phyloP scores from a whole-genome alignment of 2,888 invertebrate species.

The Exocentrus adspersus region DNA sequence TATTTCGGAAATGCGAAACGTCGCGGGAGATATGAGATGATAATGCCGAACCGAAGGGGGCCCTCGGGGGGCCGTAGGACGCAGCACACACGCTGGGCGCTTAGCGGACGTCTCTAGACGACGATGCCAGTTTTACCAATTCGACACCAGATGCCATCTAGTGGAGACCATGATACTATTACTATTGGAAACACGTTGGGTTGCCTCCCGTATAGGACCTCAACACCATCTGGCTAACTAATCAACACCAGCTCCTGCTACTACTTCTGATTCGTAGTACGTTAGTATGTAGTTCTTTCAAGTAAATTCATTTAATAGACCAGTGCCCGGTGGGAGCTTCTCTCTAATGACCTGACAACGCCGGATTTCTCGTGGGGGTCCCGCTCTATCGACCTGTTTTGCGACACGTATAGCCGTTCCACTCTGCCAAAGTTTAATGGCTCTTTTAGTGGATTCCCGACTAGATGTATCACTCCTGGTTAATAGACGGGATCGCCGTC shows the following conservation, averaged over 20 bases:
- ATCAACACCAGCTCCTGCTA: no score
- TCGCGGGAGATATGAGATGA: not conserved
- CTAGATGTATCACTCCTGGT: not conserved
- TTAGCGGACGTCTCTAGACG: not conserved
- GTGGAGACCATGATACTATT: no score
- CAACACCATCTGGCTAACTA: no score
- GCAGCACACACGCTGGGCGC: not conserved
- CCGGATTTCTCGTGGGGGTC: not conserved
- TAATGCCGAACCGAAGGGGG: not conserved
- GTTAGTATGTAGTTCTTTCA: no score
- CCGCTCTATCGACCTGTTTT: conserved; percentile 13
- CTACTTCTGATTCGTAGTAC: no score
- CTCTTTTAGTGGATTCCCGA: not conserved
- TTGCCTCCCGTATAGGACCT: no score
- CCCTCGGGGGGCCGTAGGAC: not conserved
- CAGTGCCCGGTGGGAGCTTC: no score
- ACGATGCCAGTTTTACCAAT: not conserved
- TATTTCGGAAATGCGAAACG: not conserved
- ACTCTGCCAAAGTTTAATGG: conserved; percentile 2
- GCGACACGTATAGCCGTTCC: not conserved
- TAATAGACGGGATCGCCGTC: not conserved
- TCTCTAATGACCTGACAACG: not conserved
- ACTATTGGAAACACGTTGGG: no score
- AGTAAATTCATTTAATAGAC: no score
- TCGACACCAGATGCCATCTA: not conserved